phyloP scores from a whole-genome alignment of 2,888 invertebrate species.

The Tricholauxania praeusta region DNA sequence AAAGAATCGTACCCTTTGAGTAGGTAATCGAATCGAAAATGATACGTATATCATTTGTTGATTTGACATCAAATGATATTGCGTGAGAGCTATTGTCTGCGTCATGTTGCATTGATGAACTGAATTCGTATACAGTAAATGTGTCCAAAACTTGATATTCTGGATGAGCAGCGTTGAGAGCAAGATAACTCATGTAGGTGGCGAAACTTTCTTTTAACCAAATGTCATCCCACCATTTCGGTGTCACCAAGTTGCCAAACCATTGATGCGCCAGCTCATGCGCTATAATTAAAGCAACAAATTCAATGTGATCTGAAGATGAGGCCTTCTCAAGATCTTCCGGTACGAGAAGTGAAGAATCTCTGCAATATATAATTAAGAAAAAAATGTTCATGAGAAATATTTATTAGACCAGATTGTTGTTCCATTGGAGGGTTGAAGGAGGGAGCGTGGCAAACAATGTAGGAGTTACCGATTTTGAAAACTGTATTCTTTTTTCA shows the following conservation, averaged over 20 bases:
- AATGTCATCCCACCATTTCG: slow-evolving; percentile 80
- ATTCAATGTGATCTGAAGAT: slow-evolving; percentile 73
- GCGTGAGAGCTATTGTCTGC: slow-evolving; percentile 75
- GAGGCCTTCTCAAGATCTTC: slow-evolving; percentile 64
- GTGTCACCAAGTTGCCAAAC: slow-evolving; percentile 83
- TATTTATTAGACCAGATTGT: neutral
- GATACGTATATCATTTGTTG: slow-evolving; percentile 74
- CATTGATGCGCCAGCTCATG: slow-evolving; percentile 88
- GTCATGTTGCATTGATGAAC: slow-evolving; percentile 73
- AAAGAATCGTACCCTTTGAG: slow-evolving; percentile 78
- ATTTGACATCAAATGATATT: slow-evolving; percentile 74
- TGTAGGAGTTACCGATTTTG: no score
- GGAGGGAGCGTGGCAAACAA: no score
- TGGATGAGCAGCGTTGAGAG: slow-evolving; percentile 69
- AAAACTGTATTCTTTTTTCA: no score
- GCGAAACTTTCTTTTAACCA: slow-evolving; percentile 76
- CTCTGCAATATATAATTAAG: slow-evolving; percentile 67
- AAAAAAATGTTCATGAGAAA: no score
- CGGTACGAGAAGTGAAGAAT: slow-evolving; percentile 72
- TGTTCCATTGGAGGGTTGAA: no score
- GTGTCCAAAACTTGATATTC: slow-evolving; percentile 73
- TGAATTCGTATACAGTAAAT: slow-evolving; percentile 71
- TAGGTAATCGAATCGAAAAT: slow-evolving; percentile 82
- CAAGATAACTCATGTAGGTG: slow-evolving; percentile 69
- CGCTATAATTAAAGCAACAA: slow-evolving; percentile 75